Evolutionary conservation across 1,140 invertebrate genomes (phyloP).

Genomic region (Pseudomyrmex concolor): DNA sequence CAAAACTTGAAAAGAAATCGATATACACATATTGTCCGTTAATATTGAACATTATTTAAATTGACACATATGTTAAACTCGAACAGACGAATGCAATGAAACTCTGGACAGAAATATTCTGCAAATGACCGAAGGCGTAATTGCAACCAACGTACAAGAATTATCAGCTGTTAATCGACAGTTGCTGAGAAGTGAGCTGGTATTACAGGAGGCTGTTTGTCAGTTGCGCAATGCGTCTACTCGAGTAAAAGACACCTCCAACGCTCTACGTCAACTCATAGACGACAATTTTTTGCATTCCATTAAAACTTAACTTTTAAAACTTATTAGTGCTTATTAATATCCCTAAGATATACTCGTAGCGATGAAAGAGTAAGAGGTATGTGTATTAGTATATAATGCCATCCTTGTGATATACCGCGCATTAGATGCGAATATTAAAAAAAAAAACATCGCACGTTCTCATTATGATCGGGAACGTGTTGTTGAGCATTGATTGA

Average conservation of each 20-base stretch:
- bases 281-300: constrained; percentile 80
- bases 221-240: constrained; percentile 79
- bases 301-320: constrained; percentile 78
- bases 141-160: constrained; percentile 78
- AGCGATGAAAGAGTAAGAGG: constrained; percentile 41
- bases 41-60: constrained; percentile 66
- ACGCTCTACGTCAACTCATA: constrained; percentile 76
- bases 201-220: constrained; percentile 81
- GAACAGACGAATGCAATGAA: constrained; percentile 82
- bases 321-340: constrained; percentile 62
- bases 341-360: constrained; percentile 51
- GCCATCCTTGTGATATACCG: constrained; percentile 11
- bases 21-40: constrained; percentile 48
- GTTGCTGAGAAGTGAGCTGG: constrained; percentile 81
- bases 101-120: constrained; percentile 79
- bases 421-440: constrained; percentile 54
- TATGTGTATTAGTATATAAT: constrained; percentile 59
- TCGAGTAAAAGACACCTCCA: constrained; percentile 75
- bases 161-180: constrained; percentile 81
- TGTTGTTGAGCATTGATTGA: constrained; percentile 80
- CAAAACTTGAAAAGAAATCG: constrained; percentile 33
- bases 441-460: constrained; percentile 52
- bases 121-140: constrained; percentile 77
- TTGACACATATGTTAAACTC: constrained; percentile 67
- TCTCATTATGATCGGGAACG: constrained; percentile 68